Percentiles rank a stretch among this genome's conserved stretches.
phyloP scores from a whole-genome alignment of 2,113 vertebrate species.

The Mobula hypostoma region DNA sequence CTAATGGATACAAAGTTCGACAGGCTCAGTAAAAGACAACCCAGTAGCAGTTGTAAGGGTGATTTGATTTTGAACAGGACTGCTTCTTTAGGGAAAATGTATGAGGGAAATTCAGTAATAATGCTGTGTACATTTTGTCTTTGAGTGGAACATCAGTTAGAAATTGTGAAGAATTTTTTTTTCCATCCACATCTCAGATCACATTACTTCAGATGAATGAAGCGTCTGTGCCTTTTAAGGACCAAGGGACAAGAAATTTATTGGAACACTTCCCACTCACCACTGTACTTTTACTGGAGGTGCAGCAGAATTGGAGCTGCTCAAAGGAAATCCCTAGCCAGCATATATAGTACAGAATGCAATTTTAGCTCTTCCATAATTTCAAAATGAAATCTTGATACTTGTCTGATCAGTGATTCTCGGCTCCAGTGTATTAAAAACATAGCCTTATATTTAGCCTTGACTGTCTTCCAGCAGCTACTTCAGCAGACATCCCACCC shows the following conservation, averaged over 20 bases:
- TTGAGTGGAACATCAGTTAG: background rate
- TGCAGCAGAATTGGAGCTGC: background rate
- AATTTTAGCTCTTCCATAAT: background rate
- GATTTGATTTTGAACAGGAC: background rate
- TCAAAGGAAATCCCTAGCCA: background rate
- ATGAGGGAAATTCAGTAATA: background rate
- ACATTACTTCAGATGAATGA: background rate
- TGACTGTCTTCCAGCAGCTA: no score
- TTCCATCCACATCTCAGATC: background rate
- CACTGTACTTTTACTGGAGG: background rate
- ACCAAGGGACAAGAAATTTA: background rate
- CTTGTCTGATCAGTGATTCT: constrained; percentile 2
- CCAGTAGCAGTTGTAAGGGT: background rate
- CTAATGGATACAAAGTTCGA: background rate
- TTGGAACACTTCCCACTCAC: background rate
- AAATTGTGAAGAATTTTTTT: no score
- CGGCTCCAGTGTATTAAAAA: background rate
- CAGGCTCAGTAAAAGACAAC: background rate
- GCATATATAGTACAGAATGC: background rate
- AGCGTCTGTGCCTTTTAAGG: background rate
- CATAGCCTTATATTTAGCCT: background rate
- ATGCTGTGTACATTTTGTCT: background rate
- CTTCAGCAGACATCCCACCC: background rate
- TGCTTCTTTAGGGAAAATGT: background rate
- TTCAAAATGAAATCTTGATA: background rate